Conservation (phyloP, 2,797 vertebrate species). For the Gobio occitaniae region DNA sequence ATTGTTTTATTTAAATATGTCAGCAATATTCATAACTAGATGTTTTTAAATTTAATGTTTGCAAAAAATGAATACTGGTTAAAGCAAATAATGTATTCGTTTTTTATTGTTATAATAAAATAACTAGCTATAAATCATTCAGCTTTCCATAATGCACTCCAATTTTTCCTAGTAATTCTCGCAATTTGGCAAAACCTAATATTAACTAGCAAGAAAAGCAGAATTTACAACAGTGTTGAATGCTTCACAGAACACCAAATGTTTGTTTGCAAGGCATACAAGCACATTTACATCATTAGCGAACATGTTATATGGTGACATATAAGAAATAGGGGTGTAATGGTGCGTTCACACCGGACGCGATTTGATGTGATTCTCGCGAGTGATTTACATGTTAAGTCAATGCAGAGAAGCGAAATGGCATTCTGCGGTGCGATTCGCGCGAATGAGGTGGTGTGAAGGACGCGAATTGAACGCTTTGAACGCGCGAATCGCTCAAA, state of each 20-base stretch:
- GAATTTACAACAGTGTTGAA: neutral
- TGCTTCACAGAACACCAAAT: neutral
- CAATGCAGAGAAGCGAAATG: too few relatives aligned
- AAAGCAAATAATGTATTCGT: neutral
- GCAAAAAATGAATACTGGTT: neutral
- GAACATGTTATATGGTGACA: neutral
- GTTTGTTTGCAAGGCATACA: neutral
- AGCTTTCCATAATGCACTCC: neutral
- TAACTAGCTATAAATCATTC: neutral
- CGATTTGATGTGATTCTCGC: too few relatives aligned
- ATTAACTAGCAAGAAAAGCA: neutral
- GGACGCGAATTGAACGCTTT: too few relatives aligned
- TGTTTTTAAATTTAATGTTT: neutral
- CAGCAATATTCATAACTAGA: neutral
- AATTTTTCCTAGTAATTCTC: neutral
- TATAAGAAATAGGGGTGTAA: neutral
- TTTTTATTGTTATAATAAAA: neutral
- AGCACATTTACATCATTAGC: neutral
- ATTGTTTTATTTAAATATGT: too few relatives aligned
- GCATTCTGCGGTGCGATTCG: too few relatives aligned
- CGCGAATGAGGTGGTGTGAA: too few relatives aligned
- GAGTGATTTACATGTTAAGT: too few relatives aligned
- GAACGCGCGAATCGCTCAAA: too few relatives aligned
- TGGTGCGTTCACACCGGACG: too few relatives aligned
- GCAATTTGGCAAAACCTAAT: neutral